These are phyloP conservation scores for Archocentrus centrarchus DNA, from an alignment of 2,113 vertebrate genomes.

Conservation along the genomic window DNA sequence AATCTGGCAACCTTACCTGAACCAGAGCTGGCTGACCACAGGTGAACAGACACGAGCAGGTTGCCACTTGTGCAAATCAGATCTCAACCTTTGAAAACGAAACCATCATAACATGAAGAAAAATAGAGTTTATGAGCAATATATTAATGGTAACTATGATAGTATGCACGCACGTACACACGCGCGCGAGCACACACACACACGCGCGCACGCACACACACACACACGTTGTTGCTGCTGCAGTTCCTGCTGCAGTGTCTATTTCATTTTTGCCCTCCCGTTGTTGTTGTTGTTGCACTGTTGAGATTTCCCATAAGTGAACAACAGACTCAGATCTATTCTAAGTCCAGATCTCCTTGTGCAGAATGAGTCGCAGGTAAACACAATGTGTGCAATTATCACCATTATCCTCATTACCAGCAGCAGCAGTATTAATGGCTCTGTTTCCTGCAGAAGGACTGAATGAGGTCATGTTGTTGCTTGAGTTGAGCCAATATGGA, in stretches of 20 bases:
- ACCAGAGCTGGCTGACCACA: background rate
- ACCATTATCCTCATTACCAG: background rate
- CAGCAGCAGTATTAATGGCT: background rate
- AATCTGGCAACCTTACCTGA: no score
- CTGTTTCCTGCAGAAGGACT: conserved; percentile 7
- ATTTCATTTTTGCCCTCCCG: background rate
- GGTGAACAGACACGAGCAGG: no score
- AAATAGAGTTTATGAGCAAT: no score
- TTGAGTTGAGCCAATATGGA: conserved; percentile 6
- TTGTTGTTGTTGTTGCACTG: background rate
- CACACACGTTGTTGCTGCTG: background rate
- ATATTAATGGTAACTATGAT: no score
- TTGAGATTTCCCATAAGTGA: background rate
- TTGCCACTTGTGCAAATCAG: no score
- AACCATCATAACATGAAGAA: no score
- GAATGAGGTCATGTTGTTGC: conserved; percentile 29
- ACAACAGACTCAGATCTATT: background rate
- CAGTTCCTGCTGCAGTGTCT: background rate
- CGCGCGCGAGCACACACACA: background rate
- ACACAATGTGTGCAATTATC: accelerated
- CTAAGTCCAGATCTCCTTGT: background rate
- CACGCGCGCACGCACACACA: background rate
- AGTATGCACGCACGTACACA: background rate
- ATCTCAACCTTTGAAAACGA: no score
- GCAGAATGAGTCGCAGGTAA: conserved; percentile 7